phyloP scores from a whole-genome alignment of 2,888 invertebrate genomes.

The Amphipyra berbera region DNA sequence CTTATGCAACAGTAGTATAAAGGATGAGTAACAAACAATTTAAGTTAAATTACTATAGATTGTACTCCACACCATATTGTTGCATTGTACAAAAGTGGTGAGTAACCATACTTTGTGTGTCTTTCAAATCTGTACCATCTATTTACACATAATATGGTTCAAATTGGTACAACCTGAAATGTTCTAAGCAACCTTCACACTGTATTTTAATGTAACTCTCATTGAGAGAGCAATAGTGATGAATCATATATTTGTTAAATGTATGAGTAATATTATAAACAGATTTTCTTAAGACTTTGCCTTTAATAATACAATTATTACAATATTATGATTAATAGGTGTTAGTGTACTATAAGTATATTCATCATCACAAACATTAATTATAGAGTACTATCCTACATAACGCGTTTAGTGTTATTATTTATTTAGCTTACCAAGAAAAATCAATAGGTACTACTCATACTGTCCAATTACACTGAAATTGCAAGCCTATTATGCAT shows the following conservation, averaged over 20 bases:
- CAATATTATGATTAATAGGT: neutral
- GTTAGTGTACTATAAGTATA: too few species aligned
- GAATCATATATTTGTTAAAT: constrained; percentile 26
- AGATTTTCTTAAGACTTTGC: constrained; percentile 5
- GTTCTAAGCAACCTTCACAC: constrained; percentile 35
- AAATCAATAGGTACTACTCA: too few species aligned
- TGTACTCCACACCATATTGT: constrained; percentile 20
- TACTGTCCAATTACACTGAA: neutral
- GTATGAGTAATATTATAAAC: constrained; percentile 16
- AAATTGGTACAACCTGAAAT: constrained; percentile 20
- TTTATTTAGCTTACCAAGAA: too few species aligned
- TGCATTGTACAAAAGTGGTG: constrained; percentile 15
- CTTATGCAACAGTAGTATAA: constrained; percentile 6
- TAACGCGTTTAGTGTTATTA: too few species aligned
- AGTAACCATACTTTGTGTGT: constrained; percentile 6
- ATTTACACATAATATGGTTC: constrained; percentile 24
- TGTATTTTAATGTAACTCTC: constrained; percentile 10
- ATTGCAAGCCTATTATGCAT: constrained; percentile 14
- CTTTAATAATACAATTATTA: neutral
- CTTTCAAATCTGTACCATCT: constrained; percentile 21
- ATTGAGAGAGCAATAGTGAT: constrained; percentile 18
- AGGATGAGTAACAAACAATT: constrained; percentile 2
- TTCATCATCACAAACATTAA: neutral
- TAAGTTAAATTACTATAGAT: constrained; percentile 33
- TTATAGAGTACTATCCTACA: too few species aligned